A percentile compares a stretch with the other conserved stretches of the same genome.
phyloP scores from a whole-genome alignment of 2,797 vertebrate genomes.

The Allobates femoralis region DNA sequence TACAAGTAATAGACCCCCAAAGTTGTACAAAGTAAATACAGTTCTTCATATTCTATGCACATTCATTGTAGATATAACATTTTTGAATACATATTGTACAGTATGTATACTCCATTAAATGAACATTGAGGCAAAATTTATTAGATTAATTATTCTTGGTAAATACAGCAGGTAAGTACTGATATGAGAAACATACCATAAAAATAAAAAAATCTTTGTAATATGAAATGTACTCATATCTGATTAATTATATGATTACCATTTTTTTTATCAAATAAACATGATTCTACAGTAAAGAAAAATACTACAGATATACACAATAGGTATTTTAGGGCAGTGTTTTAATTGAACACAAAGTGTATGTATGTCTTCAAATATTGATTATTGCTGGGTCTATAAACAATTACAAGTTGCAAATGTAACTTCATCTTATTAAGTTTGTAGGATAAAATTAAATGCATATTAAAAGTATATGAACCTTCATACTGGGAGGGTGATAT shows the following conservation, averaged over 20 bases:
- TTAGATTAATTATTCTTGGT: not conserved
- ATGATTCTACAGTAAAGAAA: not conserved
- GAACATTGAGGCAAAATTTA: not conserved
- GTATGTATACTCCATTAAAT: not conserved
- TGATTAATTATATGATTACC: not conserved
- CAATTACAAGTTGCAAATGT: slow-evolving; percentile 16
- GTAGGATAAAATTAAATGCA: not conserved
- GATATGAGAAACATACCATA: slow-evolving; percentile 8
- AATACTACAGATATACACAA: not conserved
- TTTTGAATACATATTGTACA: not conserved
- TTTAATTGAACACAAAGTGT: not conserved
- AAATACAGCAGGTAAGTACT: slow-evolving; percentile 22
- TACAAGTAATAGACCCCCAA: not conserved
- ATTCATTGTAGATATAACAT: no score
- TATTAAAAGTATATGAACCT: slow-evolving; percentile 4
- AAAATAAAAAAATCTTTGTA: slow-evolving; percentile 14
- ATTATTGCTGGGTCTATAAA: slow-evolving; percentile 51
- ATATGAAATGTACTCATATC: not conserved
- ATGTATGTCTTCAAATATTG: not conserved
- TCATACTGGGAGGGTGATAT: slow-evolving; percentile 13
- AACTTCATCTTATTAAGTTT: slow-evolving; percentile 46
- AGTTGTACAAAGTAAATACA: not conserved
- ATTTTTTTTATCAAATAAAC: not conserved
- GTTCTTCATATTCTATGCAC: no score
- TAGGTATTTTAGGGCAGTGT: not conserved